phyloP scores from a whole-genome alignment of 2,888 invertebrate genomes.

The Eucera pruinosa region DNA sequence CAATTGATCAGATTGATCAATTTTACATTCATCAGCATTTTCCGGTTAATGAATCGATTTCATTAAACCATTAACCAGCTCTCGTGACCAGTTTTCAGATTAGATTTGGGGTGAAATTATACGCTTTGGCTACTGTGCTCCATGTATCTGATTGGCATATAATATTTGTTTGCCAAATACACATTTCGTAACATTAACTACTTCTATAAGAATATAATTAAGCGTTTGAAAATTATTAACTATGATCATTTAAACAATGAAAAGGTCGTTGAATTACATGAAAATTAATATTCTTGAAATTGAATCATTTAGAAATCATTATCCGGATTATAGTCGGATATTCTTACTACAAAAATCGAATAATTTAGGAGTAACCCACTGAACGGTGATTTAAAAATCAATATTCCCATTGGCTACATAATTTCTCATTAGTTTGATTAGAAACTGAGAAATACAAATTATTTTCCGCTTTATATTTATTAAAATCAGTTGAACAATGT shows the following conservation, averaged over 20 bases:
- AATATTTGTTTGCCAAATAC: neutral
- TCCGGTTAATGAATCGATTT: conserved; percentile 6
- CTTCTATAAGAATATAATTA: neutral
- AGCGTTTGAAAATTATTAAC: too few species aligned
- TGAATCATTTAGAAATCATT: neutral
- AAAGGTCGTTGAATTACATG: neutral
- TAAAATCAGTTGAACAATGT: too few species aligned
- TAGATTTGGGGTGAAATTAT: conserved; percentile 22
- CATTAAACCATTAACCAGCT: conserved; percentile 15
- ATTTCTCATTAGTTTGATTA: too few species aligned
- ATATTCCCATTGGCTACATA: too few species aligned
- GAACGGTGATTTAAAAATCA: neutral
- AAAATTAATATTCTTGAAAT: neutral
- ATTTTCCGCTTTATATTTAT: too few species aligned
- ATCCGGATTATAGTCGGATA: neutral
- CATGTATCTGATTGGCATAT: neutral
- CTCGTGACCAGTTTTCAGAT: conserved; percentile 10
- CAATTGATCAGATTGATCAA: neutral
- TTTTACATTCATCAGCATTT: conserved; percentile 6
- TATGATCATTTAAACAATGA: too few species aligned
- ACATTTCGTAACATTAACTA: neutral
- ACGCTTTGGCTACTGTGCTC: conserved; percentile 5
- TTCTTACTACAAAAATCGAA: neutral
- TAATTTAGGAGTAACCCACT: neutral
- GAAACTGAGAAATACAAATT: too few species aligned